Evolutionary conservation across 2,113 vertebrate species (phyloP).

Genomic region (Ptilorrhoa leucosticta): DNA sequence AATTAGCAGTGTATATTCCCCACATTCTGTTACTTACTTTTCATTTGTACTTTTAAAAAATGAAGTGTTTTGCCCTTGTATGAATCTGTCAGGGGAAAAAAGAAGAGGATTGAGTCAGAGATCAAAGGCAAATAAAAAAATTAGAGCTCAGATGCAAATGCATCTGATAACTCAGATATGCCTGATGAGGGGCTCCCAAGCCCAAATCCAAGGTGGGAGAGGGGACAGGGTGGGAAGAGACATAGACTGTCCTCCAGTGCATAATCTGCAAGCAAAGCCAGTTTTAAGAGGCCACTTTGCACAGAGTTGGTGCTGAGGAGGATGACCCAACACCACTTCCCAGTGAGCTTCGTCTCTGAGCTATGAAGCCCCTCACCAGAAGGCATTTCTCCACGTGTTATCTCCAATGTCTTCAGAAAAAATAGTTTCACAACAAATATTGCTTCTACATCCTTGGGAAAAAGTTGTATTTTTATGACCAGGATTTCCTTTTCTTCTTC

Average conservation of each 20-base stretch:
- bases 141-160: background rate
- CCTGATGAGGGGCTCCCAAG: background rate
- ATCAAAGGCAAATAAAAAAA: background rate
- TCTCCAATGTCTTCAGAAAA: background rate
- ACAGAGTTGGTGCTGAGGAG: background rate
- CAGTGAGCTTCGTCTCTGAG: background rate
- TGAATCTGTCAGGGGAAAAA: background rate
- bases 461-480: fast-evolving
- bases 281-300: background rate
- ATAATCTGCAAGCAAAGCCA: background rate
- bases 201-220: background rate
- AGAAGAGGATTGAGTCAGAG: background rate
- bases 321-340: fast-evolving
- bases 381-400: background rate
- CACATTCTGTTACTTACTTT: background rate
- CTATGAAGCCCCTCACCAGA: background rate
- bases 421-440: background rate
- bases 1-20: background rate
- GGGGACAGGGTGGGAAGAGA: background rate
- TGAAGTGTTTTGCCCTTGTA: background rate
- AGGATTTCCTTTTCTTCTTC: background rate
- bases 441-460: background rate
- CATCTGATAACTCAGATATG: background rate
- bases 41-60: background rate
- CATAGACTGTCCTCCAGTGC: background rate